Percentiles rank a stretch among this genome's conserved stretches.
These are phyloP conservation scores for Cololabis saira DNA, from an alignment of 2,113 vertebrate genomes.

Conservation along the genomic window DNA sequence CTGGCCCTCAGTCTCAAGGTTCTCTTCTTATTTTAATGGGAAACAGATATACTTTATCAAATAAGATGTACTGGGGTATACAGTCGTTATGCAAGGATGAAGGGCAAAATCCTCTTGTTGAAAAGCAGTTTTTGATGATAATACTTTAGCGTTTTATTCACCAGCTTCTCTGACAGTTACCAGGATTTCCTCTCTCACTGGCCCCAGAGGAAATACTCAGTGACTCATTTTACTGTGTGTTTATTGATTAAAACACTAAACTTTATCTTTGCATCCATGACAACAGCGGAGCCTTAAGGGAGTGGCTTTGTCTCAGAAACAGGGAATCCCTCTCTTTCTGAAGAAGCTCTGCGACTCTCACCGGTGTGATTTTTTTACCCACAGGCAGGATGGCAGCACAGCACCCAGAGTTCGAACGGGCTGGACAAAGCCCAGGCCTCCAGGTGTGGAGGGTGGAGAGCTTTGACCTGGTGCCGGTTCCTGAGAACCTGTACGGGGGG, in stretches of 20 bases:
- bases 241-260: constrained; percentile 57
- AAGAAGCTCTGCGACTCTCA: constrained; percentile 2
- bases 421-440: constrained; percentile 90
- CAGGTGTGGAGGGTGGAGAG: constrained; percentile 98
- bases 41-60: neutral
- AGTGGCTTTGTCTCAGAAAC: constrained; percentile 25
- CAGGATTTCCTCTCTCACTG: constrained; percentile 54
- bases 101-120: neutral
- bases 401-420: constrained; percentile 91
- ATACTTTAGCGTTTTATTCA: neutral
- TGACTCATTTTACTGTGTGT: constrained; percentile 62
- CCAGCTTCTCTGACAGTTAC: neutral
- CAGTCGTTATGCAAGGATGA: neutral
- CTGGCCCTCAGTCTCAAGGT: too few relatives aligned
- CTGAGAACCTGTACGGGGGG: constrained; percentile 89
- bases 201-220: constrained; percentile 39
- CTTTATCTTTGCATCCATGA: constrained; percentile 58
- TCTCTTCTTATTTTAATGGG: too few relatives aligned
- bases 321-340: neutral
- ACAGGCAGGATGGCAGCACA: constrained; percentile 88
- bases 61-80: neutral
- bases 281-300: constrained; percentile 27
- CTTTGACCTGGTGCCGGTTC: constrained; percentile 94
- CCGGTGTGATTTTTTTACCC: constrained; percentile 34
- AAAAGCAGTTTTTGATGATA: neutral